phyloP scores from a whole-genome alignment of 2,797 vertebrate species.

The Lutjanus argentimaculatus region DNA sequence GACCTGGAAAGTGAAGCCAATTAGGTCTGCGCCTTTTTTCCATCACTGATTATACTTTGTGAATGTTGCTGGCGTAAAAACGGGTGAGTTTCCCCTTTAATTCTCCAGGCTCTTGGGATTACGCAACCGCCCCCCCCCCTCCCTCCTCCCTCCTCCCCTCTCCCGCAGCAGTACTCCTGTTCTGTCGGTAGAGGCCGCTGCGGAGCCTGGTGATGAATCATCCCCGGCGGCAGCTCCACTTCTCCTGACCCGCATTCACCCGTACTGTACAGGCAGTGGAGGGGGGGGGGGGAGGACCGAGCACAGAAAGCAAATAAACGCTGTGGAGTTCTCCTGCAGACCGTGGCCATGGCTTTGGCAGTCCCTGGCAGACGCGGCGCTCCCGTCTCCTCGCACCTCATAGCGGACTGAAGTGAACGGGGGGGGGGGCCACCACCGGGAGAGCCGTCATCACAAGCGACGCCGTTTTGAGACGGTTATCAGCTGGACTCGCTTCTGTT shows the following conservation, averaged over 20 bases:
- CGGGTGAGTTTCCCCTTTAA: constrained; percentile 15
- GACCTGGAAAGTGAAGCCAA: no score
- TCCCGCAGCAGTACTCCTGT: fast-evolving
- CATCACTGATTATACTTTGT: not conserved
- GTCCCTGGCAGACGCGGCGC: constrained; percentile 43
- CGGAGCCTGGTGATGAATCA: not conserved
- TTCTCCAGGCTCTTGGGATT: constrained; percentile 27
- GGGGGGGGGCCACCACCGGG: constrained; percentile 11
- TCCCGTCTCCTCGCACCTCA: constrained; percentile 35
- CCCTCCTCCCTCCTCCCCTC: no score
- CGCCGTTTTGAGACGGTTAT: constrained; percentile 29
- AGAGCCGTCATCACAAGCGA: not conserved
- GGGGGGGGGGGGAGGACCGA: constrained; percentile 63
- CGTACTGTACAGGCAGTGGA: constrained; percentile 59
- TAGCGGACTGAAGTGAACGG: constrained; percentile 26
- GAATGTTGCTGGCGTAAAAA: not conserved
- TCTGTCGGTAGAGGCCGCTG: constrained; percentile 57
- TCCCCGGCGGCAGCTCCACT: constrained; percentile 34
- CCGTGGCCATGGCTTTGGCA: constrained; percentile 64
- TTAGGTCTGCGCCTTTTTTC: not conserved
- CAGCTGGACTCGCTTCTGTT: constrained; percentile 12
- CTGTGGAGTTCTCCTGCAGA: constrained; percentile 44
- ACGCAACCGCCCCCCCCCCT: constrained; percentile 10
- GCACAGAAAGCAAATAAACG: constrained; percentile 33
- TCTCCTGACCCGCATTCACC: constrained; percentile 79